Conservation (phyloP, 2,888 invertebrate genomes). For the Meteorus cinctellus region DNA sequence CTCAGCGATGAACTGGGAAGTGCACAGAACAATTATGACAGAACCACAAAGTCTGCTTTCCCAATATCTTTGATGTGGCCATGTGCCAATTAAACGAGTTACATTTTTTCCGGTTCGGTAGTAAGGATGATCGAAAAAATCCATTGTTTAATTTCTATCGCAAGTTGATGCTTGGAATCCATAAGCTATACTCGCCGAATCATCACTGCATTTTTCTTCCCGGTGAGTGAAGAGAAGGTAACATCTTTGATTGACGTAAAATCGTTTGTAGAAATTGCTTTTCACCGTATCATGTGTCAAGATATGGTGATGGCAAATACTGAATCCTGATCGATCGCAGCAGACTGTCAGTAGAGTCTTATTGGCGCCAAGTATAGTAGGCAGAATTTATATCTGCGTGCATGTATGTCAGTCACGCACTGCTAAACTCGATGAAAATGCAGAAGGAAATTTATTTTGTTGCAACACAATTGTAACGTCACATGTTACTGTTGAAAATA, state of each 20-base stretch:
- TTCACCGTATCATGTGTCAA: not conserved
- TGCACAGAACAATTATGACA: not conserved
- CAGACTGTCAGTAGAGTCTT: too few relatives aligned
- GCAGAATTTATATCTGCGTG: too few relatives aligned
- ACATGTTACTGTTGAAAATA: too few relatives aligned
- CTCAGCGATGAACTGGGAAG: not conserved
- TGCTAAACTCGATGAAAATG: too few relatives aligned
- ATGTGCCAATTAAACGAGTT: slow-evolving; percentile 38
- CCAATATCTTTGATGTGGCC: slow-evolving; percentile 45
- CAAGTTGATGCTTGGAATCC: not conserved
- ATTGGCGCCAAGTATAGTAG: too few relatives aligned
- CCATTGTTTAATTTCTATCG: slow-evolving; percentile 33
- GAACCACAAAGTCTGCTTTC: not conserved
- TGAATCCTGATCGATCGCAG: not conserved
- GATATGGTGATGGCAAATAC: not conserved
- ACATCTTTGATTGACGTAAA: slow-evolving; percentile 2
- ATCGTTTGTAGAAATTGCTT: not conserved
- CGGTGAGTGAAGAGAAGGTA: not conserved
- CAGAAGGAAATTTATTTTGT: too few relatives aligned
- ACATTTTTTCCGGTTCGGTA: slow-evolving; percentile 40
- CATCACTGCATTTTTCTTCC: too few relatives aligned
- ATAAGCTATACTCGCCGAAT: too few relatives aligned
- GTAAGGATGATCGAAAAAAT: slow-evolving; percentile 43
- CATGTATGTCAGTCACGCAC: too few relatives aligned
- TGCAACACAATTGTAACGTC: too few relatives aligned